These are phyloP conservation scores for Balearica regulorum DNA, from an alignment of 2,797 vertebrate species.

Conservation along the genomic window DNA sequence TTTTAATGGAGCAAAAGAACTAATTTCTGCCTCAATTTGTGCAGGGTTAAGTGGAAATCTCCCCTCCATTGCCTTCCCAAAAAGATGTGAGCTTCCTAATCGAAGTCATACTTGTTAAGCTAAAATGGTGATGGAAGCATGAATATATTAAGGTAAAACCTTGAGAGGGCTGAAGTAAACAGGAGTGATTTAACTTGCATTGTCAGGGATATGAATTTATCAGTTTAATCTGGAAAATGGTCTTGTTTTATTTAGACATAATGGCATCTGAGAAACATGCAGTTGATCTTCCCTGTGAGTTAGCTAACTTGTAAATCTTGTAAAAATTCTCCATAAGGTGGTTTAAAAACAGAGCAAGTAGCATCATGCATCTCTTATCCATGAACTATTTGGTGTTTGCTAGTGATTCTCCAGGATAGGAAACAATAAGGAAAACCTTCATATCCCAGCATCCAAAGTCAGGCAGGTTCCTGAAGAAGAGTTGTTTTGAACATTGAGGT, in stretches of 20 bases:
- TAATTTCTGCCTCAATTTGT: neutral
- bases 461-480: neutral
- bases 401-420: neutral
- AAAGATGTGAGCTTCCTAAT: neutral
- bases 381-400: neutral
- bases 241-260: fast-evolving
- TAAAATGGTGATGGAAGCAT: neutral
- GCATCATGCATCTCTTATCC: neutral
- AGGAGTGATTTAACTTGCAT: neutral
- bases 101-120: neutral
- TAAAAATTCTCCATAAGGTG: neutral
- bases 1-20: constrained; percentile 30
- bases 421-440: neutral
- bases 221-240: neutral
- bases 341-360: neutral
- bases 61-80: neutral
- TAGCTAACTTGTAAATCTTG: neutral
- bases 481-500: neutral
- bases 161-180: neutral
- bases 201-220: neutral
- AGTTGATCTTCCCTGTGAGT: neutral
- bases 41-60: constrained; percentile 16
- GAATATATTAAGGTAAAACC: neutral
- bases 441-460: neutral
- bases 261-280: neutral